phyloP scores from a whole-genome alignment of 1,140 invertebrate species.

The Drosophila tsacasi region DNA sequence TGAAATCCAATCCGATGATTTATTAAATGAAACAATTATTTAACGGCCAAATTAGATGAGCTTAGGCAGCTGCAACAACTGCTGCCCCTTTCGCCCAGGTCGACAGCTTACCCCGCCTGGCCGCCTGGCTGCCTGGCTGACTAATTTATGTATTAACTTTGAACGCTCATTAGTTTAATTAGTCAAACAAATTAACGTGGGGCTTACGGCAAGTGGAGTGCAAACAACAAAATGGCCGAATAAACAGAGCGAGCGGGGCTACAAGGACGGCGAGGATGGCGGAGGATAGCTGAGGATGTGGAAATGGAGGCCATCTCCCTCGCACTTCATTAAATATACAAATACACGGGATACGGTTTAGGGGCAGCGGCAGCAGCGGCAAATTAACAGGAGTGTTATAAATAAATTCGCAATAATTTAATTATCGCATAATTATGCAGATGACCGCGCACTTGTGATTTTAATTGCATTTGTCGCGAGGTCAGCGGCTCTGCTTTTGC shows the following conservation, averaged over 20 bases:
- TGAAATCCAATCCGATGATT: constrained; percentile 30
- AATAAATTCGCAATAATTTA: constrained; percentile 81
- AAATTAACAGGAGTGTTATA: constrained; percentile 43
- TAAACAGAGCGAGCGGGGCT: constrained; percentile 48
- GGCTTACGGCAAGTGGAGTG: constrained; percentile 73
- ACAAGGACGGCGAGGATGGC: constrained; percentile 3
- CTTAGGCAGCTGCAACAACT: constrained; percentile 10
- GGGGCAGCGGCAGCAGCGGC: neutral
- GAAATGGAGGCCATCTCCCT: constrained; percentile 42
- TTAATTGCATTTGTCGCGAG: constrained; percentile 72
- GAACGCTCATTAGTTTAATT: constrained; percentile 85
- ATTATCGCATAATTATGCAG: constrained; percentile 83
- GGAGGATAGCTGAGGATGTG: neutral
- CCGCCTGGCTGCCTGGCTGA: constrained; percentile 47
- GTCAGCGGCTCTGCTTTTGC: constrained; percentile 53
- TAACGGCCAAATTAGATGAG: constrained; percentile 35
- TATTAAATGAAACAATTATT: constrained; percentile 39
- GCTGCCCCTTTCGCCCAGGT: constrained; percentile 7
- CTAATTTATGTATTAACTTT: constrained; percentile 85
- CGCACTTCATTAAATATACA: constrained; percentile 73
- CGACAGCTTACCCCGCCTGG: constrained; percentile 9
- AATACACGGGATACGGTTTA: constrained; percentile 57
- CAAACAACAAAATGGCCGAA: constrained; percentile 82
- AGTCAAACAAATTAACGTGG: constrained; percentile 85
- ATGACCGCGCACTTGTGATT: constrained; percentile 75